Evolutionary conservation across 2,797 vertebrate genomes (phyloP), one percentile per base, ranked within the genome.

Genomic region (Pogonophryne albipinna): DNA sequence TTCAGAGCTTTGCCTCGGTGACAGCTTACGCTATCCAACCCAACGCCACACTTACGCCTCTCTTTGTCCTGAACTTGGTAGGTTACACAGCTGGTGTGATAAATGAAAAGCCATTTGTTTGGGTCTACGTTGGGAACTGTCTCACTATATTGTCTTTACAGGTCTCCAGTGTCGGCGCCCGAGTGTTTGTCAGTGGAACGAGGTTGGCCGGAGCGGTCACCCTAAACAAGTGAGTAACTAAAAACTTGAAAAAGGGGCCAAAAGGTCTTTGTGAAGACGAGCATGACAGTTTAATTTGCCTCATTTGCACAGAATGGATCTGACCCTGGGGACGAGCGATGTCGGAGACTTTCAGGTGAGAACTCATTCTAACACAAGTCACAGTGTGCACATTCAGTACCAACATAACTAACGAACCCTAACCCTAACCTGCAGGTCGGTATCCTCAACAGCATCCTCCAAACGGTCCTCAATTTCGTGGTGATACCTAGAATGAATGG

Each of bases 11-110:
- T 0, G 19, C 72, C 73, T 84, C 87, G 0, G 69, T 95, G 71
- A 93, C 93, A 0, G 94, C 93, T 41, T 95, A 89, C 13, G 94
- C 93, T 17, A 92, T 96, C 76, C 93, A 93, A 71, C 78, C 87
- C 69, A 94, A 95, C 49, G 7, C 41, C 63, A 92, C 92, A 0
- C 94, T 95, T 0, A 65, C 91, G 17, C 92, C 93, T 8, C 91
- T 96, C 42, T 95, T 96, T 55, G 74, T 94, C 52, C 88, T 95
- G 0, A 92, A 93, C 71, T 2, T 95, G 93, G 95, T 95, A 71
- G 45, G 93, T 89, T 0, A 57, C 15, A 3, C 20, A 58, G 6
- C n/a, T n/a, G 6, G 3, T 14, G 2, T 2, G 10, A 75, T 46
- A 1, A 56, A 20, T 20, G 9, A 23, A 27, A 65, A 61, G 14